phyloP scores from a whole-genome alignment of 1,140 invertebrate species.

The Leptopilina clavipes region DNA sequence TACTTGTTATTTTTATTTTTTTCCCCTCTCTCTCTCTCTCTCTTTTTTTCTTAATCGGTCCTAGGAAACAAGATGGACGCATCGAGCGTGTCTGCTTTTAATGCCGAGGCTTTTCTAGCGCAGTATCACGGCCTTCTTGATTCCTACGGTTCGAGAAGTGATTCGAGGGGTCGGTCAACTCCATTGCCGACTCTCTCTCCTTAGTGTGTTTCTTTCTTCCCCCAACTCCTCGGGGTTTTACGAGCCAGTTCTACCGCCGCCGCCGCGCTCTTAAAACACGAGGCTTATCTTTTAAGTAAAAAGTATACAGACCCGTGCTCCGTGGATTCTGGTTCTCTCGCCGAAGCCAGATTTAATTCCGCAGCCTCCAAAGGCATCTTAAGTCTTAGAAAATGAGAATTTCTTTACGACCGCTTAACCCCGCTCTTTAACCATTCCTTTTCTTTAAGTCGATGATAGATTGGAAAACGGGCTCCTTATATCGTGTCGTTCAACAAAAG shows the following conservation, averaged over 20 bases:
- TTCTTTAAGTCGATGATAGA: conserved; percentile 23
- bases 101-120: conserved; percentile 45
- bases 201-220: conserved; percentile 45
- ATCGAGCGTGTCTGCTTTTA: conserved; percentile 50
- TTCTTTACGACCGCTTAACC: conserved; percentile 34
- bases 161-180: conserved; percentile 60
- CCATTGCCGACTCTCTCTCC: conserved; percentile 49
- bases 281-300: conserved; percentile 64
- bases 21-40: too few relatives aligned
- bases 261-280: conserved; percentile 59
- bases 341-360: conserved; percentile 54
- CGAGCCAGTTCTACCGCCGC: conserved; percentile 57
- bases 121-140: conserved; percentile 46
- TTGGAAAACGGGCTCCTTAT: background rate
- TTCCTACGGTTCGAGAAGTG: conserved; percentile 47
- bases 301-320: conserved; percentile 54
- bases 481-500: background rate
- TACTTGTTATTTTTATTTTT: background rate
- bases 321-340: conserved; percentile 54
- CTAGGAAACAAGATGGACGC: conserved; percentile 22
- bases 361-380: conserved; percentile 32
- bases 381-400: conserved; percentile 34
- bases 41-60: conserved; percentile 26
- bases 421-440: conserved; percentile 23
- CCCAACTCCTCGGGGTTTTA: conserved; percentile 59